A percentile compares a stretch with the other conserved stretches of the same genome.
Conservation (phyloP, 2,797 vertebrate species). For the Dermochelys coriacea region DNA sequence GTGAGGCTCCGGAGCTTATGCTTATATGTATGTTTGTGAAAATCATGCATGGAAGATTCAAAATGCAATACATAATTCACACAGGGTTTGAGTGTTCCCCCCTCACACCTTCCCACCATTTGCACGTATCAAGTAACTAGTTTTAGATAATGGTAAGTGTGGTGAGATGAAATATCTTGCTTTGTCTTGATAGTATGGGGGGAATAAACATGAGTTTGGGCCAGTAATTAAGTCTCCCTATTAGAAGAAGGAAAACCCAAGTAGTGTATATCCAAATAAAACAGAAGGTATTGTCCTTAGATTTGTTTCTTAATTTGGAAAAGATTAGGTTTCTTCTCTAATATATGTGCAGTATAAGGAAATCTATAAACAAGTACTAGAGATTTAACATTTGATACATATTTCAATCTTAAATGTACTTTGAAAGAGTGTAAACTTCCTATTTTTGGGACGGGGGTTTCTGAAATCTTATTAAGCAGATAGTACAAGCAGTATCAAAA, state of each 20-base stretch:
- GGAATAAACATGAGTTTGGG: constrained; percentile 29
- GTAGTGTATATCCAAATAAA: constrained; percentile 8
- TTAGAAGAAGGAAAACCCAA: background rate
- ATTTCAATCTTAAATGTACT: background rate
- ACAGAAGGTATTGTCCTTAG: constrained; percentile 15
- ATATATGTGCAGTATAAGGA: constrained; percentile 23
- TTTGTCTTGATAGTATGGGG: background rate
- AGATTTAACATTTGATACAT: background rate
- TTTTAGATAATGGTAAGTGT: constrained; percentile 34
- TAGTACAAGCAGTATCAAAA: background rate
- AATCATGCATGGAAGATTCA: background rate
- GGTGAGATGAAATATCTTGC: constrained; percentile 40
- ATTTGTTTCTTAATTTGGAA: constrained; percentile 26
- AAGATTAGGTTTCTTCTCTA: background rate
- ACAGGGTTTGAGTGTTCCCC: background rate
- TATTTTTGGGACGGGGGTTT: background rate
- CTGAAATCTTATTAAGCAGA: background rate
- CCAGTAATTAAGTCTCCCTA: background rate
- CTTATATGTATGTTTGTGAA: background rate
- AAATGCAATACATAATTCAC: background rate
- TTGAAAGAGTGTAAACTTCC: background rate
- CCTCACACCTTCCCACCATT: background rate
- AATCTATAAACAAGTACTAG: constrained; percentile 37
- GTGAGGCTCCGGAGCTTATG: background rate
- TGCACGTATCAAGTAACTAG: constrained; percentile 11